Base-by-base conservation (phyloP, 2,888 invertebrate genomes). In the Ferdinandea cuprea region DNA sequence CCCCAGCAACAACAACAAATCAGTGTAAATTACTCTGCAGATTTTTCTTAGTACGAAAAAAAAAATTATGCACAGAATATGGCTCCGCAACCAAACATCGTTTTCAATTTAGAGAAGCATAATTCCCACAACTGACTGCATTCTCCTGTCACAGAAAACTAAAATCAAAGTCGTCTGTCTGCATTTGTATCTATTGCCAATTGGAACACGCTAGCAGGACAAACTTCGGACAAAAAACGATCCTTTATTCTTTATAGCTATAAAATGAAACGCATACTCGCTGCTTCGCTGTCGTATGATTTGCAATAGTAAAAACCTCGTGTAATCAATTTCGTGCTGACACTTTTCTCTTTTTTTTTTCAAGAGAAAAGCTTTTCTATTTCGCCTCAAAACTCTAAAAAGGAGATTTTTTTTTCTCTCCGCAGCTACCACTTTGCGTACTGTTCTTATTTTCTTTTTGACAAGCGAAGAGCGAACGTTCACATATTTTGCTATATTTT, bases 401-500 rank as follows among this genome's bases (percentile, higher is more conserved):
- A 59, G 30, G 52, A 58, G 42, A 56, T 35, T 28, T 44, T 21
- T 21, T 13, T 15, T 40, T 28, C 6, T 50, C 8, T 1, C 7
- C 8, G 9, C 9, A 8, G 8, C 8, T 8, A 9, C 32, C 32
- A 32, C 7, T 9, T 32, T 32, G 32, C 32, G 32, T 8, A 42
- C 25, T 17, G 21, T 35, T 15, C 28, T 28, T 44, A 52, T 28
- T 30, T 54, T 17, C 44, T 46, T 71, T 68, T 52, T 76, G 58
- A 71, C 76, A 69, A 48, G n/a, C 58, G 35, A 63, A 65, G 28
- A 50, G 42, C 56, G 35, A 65, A 46, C 44, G 19, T 40, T 52
- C 58, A 81, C 69, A 76, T 69, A 81, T 81, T 81, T 81, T 63
- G 35, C 21, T 80, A 63, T 68, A 71, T 65, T 76, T 76, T 74